These are phyloP conservation scores for Varanus salvator DNA, from an alignment of 2,113 vertebrate species.

Conservation along the genomic window DNA sequence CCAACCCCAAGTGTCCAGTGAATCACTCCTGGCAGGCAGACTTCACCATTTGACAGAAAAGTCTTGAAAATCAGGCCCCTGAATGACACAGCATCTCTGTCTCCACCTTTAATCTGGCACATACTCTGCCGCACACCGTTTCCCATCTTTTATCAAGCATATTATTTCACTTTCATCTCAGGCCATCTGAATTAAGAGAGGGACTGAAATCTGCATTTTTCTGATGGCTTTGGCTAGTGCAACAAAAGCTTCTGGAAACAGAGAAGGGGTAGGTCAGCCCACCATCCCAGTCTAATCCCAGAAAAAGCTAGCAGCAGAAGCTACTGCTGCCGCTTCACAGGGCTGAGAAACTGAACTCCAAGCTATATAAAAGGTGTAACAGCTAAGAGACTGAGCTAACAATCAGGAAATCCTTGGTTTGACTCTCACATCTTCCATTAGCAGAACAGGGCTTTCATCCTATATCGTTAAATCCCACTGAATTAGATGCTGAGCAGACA, in stretches of 20 bases:
- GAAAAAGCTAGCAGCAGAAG: neutral
- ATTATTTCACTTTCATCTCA: neutral
- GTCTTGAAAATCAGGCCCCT: no score
- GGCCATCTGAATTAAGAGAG: neutral
- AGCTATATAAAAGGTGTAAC: neutral
- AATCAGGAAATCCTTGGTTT: constrained; percentile 1
- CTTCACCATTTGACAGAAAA: no score
- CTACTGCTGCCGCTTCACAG: neutral
- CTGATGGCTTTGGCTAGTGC: no score
- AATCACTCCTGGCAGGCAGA: no score
- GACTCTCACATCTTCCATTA: neutral
- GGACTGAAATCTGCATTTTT: neutral
- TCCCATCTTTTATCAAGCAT: neutral
- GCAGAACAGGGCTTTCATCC: neutral
- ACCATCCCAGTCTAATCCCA: neutral
- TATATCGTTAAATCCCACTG: neutral
- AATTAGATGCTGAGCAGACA: neutral
- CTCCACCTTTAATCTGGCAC: neutral
- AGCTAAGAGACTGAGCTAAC: neutral
- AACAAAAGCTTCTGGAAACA: neutral
- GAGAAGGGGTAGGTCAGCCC: neutral
- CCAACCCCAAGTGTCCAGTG: no score
- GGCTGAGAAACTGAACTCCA: neutral
- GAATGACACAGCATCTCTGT: no score
- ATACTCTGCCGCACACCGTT: neutral